These are phyloP conservation scores for Linyphia triangularis DNA, from an alignment of 2,888 invertebrate genomes.

Conservation along the genomic window DNA sequence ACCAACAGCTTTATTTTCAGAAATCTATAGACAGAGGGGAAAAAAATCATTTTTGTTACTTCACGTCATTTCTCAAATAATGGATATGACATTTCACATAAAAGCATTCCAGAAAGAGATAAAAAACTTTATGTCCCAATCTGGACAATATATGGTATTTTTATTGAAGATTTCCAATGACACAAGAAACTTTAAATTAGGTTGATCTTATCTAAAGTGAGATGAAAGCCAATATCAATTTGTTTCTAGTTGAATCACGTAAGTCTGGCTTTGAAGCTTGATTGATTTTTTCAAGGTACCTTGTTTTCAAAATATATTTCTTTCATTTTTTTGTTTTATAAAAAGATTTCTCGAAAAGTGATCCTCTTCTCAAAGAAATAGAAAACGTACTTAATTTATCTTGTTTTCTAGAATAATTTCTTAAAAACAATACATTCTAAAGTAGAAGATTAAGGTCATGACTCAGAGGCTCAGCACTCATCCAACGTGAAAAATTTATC, in stretches of 20 bases:
- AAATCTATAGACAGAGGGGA: no score
- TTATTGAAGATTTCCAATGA: conserved; percentile 6
- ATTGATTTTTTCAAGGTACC: no score
- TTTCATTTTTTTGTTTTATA: not conserved
- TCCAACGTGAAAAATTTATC: no score
- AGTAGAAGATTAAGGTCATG: no score
- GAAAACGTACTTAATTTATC: no score
- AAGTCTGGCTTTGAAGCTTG: not conserved
- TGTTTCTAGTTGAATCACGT: not conserved
- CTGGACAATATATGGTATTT: conserved; percentile 18
- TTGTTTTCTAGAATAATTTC: no score
- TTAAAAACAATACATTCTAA: no score
- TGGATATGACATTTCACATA: not conserved
- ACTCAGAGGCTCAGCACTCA: no score
- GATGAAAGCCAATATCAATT: conserved; percentile 24
- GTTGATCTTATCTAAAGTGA: conserved; percentile 15
- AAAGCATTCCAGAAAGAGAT: not conserved
- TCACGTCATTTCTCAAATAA: not conserved
- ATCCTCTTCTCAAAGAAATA: no score
- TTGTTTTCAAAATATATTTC: not conserved
- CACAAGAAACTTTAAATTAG: conserved; percentile 14
- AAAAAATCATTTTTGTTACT: no score
- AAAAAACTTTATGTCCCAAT: not conserved
- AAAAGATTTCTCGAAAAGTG: no score
- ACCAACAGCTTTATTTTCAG: no score